A percentile compares a stretch with the other conserved stretches of the same genome.
Conservation (phyloP, 2,888 invertebrate species). For the Amblyteles armatorius region DNA sequence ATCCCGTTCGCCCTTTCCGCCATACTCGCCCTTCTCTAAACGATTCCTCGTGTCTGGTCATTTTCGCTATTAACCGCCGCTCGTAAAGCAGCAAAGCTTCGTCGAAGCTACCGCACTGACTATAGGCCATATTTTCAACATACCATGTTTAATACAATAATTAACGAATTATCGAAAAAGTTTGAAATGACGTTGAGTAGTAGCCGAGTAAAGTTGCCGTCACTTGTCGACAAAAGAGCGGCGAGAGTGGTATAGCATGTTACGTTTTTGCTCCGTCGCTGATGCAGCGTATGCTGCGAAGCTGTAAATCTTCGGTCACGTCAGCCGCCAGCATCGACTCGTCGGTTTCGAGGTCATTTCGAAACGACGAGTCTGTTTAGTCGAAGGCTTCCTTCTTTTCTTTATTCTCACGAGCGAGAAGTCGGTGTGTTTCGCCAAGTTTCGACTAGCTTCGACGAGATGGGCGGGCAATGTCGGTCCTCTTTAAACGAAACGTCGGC, state of each 20-base stretch:
- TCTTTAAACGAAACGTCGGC: constrained; percentile 51
- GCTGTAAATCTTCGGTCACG: constrained; percentile 61
- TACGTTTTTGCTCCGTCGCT: constrained; percentile 51
- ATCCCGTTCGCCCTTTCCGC: constrained; percentile 71
- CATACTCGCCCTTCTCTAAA: constrained; percentile 76
- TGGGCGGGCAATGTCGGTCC: constrained; percentile 40
- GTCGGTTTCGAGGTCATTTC: constrained; percentile 39
- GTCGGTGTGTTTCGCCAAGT: background rate
- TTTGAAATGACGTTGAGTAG: background rate
- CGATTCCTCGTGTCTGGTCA: constrained; percentile 82
- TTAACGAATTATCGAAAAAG: background rate
- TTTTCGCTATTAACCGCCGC: constrained; percentile 81
- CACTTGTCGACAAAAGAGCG: constrained; percentile 52
- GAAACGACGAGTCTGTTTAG: constrained; percentile 46
- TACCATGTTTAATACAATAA: background rate
- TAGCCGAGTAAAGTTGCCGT: constrained; percentile 24
- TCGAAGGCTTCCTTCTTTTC: constrained; percentile 39
- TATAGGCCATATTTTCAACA: too few relatives aligned
- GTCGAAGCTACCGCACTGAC: constrained; percentile 14
- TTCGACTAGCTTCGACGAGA: constrained; percentile 29
- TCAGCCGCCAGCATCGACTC: constrained; percentile 51
- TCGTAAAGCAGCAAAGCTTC: constrained; percentile 62
- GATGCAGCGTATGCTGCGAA: constrained; percentile 41
- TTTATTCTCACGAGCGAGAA: background rate
- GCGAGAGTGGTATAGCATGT: constrained; percentile 34